These are phyloP conservation scores for Dendrocincla tyrannina DNA, from an alignment of 2,797 vertebrate genomes.

Conservation along the genomic window DNA sequence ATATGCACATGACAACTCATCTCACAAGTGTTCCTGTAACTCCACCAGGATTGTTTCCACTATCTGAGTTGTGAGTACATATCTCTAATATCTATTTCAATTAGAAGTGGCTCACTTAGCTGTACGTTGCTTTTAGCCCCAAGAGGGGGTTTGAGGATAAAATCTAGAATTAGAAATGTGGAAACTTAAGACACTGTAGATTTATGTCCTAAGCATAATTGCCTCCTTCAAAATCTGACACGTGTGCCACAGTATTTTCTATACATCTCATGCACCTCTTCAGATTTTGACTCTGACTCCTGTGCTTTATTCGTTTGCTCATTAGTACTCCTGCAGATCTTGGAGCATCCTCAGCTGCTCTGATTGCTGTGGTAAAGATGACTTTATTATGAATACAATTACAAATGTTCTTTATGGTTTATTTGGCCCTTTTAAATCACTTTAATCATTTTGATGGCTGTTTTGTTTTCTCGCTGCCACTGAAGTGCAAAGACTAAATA, in stretches of 20 bases:
- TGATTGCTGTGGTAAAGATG: background rate
- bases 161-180: background rate
- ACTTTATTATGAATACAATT: constrained; percentile 16
- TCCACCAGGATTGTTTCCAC: background rate
- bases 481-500: background rate
- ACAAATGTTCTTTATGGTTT: background rate
- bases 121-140: background rate
- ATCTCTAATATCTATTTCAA: background rate
- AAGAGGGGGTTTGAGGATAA: background rate
- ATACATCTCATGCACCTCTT: background rate
- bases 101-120: background rate
- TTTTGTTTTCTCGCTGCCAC: background rate
- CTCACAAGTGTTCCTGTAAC: background rate
- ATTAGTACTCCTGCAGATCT: background rate
- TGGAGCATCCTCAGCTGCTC: background rate
- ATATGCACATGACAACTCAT: fast-evolving
- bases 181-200: background rate
- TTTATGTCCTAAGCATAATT: background rate
- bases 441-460: background rate
- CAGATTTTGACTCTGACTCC: background rate
- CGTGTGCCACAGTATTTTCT: background rate
- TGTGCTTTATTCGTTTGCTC: background rate
- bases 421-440: constrained; percentile 25
- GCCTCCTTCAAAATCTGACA: background rate
- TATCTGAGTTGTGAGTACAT: background rate